A percentile compares a stretch with the other conserved stretches of the same genome.
phyloP scores from a whole-genome alignment of 1,140 invertebrate species.

The Dryas iulia region DNA sequence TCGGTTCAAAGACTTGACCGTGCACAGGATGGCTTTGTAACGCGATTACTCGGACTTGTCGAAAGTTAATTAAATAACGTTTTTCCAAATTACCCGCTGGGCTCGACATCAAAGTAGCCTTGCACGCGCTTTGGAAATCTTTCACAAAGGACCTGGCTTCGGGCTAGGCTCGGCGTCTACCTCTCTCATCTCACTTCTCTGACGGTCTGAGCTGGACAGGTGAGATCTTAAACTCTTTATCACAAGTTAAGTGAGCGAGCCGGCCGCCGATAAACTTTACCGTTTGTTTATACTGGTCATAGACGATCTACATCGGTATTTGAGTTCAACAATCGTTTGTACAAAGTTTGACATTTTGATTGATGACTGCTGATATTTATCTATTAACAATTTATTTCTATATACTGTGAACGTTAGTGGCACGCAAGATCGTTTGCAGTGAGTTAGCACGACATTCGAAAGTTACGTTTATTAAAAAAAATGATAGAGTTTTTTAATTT shows the following conservation, averaged over 20 bases:
- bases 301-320: slow-evolving; percentile 13
- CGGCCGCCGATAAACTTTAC: slow-evolving; percentile 17
- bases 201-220: slow-evolving; percentile 58
- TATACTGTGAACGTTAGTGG: slow-evolving; percentile 40
- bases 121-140: slow-evolving; percentile 62
- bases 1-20: slow-evolving; percentile 71
- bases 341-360: slow-evolving; percentile 51
- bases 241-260: slow-evolving; percentile 35
- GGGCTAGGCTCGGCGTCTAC: slow-evolving; percentile 53
- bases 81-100: slow-evolving; percentile 76
- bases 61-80: slow-evolving; percentile 80
- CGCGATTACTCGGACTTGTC: slow-evolving; percentile 76
- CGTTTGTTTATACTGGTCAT: slow-evolving; percentile 18
- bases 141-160: slow-evolving; percentile 67
- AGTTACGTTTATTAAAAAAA: slow-evolving; percentile 26
- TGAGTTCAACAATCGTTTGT: slow-evolving; percentile 32
- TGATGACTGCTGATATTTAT: slow-evolving; percentile 48
- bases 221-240: slow-evolving; percentile 58
- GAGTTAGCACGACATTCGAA: slow-evolving; percentile 35
- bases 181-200: slow-evolving; percentile 53
- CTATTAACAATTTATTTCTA: slow-evolving; percentile 63
- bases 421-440: slow-evolving; percentile 53
- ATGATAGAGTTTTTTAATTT: too few species aligned
- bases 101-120: slow-evolving; percentile 70
- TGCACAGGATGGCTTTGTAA: slow-evolving; percentile 71